These are phyloP conservation scores for Acrocephalus scirpaceus DNA, from an alignment of 2,797 vertebrate genomes.

Conservation along the genomic window DNA sequence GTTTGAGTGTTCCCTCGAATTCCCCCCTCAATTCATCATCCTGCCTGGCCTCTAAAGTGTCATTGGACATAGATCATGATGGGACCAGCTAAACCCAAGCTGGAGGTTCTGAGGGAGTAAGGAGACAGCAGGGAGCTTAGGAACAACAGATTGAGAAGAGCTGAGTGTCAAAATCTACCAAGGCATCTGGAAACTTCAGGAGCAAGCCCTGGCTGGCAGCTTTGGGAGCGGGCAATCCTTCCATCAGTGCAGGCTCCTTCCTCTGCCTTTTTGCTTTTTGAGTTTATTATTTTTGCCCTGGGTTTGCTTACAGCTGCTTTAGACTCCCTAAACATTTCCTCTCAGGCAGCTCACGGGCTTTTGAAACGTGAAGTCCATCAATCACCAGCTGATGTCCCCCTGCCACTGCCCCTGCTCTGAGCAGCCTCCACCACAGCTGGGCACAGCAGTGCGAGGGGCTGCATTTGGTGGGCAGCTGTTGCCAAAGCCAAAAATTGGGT, in stretches of 20 bases:
- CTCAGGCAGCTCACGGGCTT: neutral
- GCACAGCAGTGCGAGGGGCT: neutral
- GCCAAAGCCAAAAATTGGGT: neutral
- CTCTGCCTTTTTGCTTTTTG: neutral
- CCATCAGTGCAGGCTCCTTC: rapidly evolving
- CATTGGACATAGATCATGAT: rapidly evolving
- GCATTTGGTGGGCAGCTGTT: neutral
- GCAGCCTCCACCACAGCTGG: neutral
- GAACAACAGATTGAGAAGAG: neutral
- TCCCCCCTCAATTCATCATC: neutral
- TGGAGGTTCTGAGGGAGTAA: neutral
- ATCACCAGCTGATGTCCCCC: neutral
- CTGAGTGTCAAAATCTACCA: neutral
- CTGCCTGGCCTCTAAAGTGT: neutral
- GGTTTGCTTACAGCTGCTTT: neutral
- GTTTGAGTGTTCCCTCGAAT: neutral
- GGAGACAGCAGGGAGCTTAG: rapidly evolving
- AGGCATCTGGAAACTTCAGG: neutral
- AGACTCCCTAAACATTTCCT: neutral
- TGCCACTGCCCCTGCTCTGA: neutral
- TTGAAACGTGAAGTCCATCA: neutral
- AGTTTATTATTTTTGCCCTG: neutral
- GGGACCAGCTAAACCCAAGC: neutral
- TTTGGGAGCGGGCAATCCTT: rapidly evolving
- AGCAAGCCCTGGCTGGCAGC: neutral